Base-by-base conservation (phyloP, 2,113 vertebrate species). In the Ammodytes marinus region DNA sequence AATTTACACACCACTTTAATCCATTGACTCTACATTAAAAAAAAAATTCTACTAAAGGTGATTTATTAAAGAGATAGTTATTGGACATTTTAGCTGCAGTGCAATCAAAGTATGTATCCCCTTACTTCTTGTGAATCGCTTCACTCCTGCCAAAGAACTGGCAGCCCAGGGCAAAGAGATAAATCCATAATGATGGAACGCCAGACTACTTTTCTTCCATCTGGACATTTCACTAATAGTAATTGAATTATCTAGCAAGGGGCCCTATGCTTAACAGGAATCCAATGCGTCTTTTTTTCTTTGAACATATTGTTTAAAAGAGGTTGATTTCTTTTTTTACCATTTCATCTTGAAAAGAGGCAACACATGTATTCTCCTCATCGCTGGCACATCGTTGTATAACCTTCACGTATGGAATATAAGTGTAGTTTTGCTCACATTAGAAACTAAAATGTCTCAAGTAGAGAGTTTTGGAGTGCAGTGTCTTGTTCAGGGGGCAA, bases 101-200 rank as follows among this genome's bases (percentile, higher is more conserved):
- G 42, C 12, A 72, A 61, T 67, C 66, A 70, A 35, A 52, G 37
- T 14, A 17, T 27, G n/a, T 59, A 6, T 69, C 63, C 45, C 35
- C 45, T 74, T 57, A 46, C n/a, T 4, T n/a, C 14, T 64, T 58
- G n/a, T 55, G 13, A 53, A 72, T 76, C 15, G 2, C 35, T 68
- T 74, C 39, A 27, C 27, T 57, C 39, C 40, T 59, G 53, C 54
- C 70, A 85, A 43, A 80, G 27, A 58, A 63, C 46, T 67, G 27
- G 43, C 27, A 80, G 64, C 74, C 53, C 47, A 49, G 43, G 66
- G 79, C 73, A 52, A 67, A 50, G 66, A 60, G 72, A 84, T 67
- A 40, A 74, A 86, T 84, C 76, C 58, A 87, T 78, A 69, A 54
- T 70, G 61, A 64, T 72, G 19, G 58, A 77, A 81, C 6, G 4